These are phyloP conservation scores for Laterallus jamaicensis DNA, from an alignment of 2,113 vertebrate species.

Conservation along the genomic window DNA sequence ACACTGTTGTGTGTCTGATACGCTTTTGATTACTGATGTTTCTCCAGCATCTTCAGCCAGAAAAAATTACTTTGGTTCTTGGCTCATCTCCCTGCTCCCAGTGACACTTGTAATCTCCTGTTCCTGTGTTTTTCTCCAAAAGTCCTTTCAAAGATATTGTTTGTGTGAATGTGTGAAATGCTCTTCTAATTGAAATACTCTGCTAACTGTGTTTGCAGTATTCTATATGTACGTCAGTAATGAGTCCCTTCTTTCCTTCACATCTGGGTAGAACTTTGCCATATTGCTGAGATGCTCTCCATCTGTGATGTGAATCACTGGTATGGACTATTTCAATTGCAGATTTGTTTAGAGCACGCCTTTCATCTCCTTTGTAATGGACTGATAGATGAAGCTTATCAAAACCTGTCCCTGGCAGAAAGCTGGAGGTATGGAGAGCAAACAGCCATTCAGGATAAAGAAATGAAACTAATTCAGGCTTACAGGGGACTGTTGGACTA, in stretches of 20 bases:
- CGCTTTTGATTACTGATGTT: background rate
- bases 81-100: background rate
- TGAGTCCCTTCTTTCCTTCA: background rate
- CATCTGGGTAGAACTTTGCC: background rate
- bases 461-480: conserved; percentile 81
- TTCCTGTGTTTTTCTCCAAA: background rate
- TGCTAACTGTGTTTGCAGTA: background rate
- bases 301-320: background rate
- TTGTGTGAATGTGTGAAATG: background rate
- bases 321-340: background rate
- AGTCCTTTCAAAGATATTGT: background rate
- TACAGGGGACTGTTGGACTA: conserved; percentile 89
- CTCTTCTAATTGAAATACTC: background rate
- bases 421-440: conserved; percentile 87
- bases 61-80: background rate
- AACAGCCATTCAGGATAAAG: conserved; percentile 71
- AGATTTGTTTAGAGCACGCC: conserved; percentile 89
- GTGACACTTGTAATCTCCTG: background rate
- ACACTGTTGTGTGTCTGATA: background rate
- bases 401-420: conserved; percentile 78
- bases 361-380: conserved; percentile 86
- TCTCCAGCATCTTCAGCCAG: background rate
- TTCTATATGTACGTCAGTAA: background rate
- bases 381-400: conserved; percentile 80
- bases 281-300: background rate